Base-by-base conservation (phyloP, 92 coral and sea anemone species). In the Micromussa lordhowensis region DNA sequence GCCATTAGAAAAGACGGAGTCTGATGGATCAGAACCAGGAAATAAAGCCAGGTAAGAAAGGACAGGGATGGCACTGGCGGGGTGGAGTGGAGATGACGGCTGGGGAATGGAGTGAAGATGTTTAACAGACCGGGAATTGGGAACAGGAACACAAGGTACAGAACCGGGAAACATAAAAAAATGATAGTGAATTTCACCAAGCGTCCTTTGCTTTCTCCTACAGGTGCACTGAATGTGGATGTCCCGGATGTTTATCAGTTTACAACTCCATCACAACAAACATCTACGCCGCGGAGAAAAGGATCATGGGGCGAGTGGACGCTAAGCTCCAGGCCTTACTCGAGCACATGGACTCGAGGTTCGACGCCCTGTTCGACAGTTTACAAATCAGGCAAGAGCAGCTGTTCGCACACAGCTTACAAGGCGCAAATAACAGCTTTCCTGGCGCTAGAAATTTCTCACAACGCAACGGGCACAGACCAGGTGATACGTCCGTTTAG, bases 181-280 rank as follows among this genome's bases (percentile, higher is more conserved):
- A 14, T 61, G 34, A 61, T 14, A 16, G 58, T 22, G n/a, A 18
- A 30, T 30, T 34, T 63, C 1, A 64, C 14, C 28, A 49, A 28
- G 29, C 1, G 68, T 32, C 26, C 69, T 51, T 44, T 78, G 16
- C 57, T 40, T 72, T 87, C 71, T 38, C 73, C n/a, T 31, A 24
- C 87, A 97, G 98, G 92, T 97, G 99, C 69, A 73, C 86, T 15
- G 82, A 92, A 54, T 97, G 99, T 68, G 99, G 99, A 61, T 97
- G 99, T 85, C 99, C 98, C 81, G 99, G 99, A 54, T 97, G 99
- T 90, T 82, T 95, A 28, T 92, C 98, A 12, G 99, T 97, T 54
- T 97, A 95, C 92, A 94, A 94, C 88, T 95, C 99, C 71, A 96
- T 97, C 90, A 91, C 99, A 24, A 91, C 99, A 68, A 97, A 93